Evolutionary conservation across 2,113 vertebrate species (phyloP).

Genomic region (Tinamus guttatus): DNA sequence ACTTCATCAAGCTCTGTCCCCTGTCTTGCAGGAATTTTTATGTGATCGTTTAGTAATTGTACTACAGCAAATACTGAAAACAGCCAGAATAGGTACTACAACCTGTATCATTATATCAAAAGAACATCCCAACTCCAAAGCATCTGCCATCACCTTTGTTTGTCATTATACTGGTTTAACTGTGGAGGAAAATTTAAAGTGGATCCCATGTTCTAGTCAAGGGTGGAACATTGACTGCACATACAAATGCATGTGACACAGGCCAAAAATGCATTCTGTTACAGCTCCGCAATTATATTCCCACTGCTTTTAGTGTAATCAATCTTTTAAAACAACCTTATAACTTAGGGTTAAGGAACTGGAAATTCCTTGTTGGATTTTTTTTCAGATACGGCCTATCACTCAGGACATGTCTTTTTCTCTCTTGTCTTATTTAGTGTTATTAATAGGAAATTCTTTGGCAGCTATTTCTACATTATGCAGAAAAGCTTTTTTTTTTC

Average conservation of each 20-base stretch:
- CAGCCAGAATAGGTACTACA: neutral
- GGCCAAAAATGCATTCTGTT: neutral
- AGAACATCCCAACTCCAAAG: neutral
- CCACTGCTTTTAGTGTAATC: neutral
- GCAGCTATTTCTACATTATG: neutral
- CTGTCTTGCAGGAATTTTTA: neutral
- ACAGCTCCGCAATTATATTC: neutral
- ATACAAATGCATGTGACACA: fast-evolving
- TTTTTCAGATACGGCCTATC: neutral
- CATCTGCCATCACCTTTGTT: fast-evolving
- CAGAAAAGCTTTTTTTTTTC: neutral
- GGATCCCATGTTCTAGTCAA: neutral
- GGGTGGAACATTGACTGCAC: neutral
- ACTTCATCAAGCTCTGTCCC: neutral
- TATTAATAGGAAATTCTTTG: neutral
- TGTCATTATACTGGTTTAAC: neutral
- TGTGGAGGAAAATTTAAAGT: neutral
- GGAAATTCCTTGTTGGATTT: neutral
- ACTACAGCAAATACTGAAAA: neutral
- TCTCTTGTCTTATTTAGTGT: neutral
- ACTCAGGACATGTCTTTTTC: neutral
- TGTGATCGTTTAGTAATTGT: neutral
- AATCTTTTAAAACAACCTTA: neutral
- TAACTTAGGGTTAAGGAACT: neutral
- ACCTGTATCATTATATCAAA: neutral